A percentile compares a stretch with the other conserved stretches of the same genome.
Conservation (phyloP, 64 coral and sea anemone genomes). For the Pocillopora damicornis region DNA sequence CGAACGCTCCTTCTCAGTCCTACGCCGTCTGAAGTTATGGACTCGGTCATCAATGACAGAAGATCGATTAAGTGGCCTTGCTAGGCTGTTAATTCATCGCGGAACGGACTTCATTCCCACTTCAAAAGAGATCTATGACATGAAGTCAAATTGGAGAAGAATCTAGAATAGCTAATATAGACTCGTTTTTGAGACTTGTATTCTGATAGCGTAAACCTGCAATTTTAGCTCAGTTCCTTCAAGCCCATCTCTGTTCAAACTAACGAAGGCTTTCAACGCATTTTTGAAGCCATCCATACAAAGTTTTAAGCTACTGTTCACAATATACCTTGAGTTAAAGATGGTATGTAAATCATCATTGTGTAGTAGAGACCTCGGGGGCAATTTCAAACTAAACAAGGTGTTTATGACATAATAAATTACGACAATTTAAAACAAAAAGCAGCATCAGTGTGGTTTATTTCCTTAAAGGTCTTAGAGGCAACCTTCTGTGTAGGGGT, state of each 20-base stretch:
- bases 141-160: too few relatives aligned
- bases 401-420: background rate
- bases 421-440: constrained; percentile 16
- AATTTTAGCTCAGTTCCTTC: too few relatives aligned
- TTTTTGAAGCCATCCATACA: constrained; percentile 29
- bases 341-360: constrained; percentile 24
- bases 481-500: background rate
- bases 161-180: too few relatives aligned
- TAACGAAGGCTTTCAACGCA: background rate
- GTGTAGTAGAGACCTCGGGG: constrained; percentile 33
- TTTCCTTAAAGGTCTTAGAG: constrained; percentile 14
- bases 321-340: constrained; percentile 43
- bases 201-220: too few relatives aligned
- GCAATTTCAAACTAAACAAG: constrained; percentile 38
- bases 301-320: constrained; percentile 41
- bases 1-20: constrained; percentile 43
- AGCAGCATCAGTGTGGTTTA: constrained; percentile 3
- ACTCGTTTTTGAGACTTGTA: too few relatives aligned
- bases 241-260: too few relatives aligned
- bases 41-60: constrained; percentile 38
- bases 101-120: constrained; percentile 26
- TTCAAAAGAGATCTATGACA: background rate
- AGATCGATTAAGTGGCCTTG: constrained; percentile 34
- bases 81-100: constrained; percentile 34
- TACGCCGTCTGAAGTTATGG: constrained; percentile 33